Base-by-base conservation (phyloP, 2,113 vertebrate species). In the Eptesicus fuscus region DNA sequence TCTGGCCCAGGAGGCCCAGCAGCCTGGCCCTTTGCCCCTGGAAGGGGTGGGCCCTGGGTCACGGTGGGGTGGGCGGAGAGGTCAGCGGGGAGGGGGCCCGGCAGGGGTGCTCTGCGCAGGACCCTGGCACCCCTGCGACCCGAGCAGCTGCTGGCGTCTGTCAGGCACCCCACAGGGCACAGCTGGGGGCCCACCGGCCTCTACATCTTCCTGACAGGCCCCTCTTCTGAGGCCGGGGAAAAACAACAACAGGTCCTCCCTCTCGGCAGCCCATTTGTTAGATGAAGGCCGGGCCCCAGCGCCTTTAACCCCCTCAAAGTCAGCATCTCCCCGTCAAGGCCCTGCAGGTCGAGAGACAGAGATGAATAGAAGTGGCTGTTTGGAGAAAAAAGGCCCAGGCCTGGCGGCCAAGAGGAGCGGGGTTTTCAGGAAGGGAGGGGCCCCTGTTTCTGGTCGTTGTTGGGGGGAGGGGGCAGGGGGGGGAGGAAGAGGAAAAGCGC, bases 111-210 rank as follows among this genome's bases (percentile, higher is more conserved):
- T 69, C 82, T 12, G 32, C 0, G 4, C 9, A 0, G 0, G 93
- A 78, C 9, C 85, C 17, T 2, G 90, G 49, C 30, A 82, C 93
- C 95, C 88, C 10, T 0, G 96, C 42, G 61, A 91, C 96, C 76
- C 7, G 42, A 77, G 85, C 98, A 99, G 98, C 99, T 99, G 99
- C 98, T 85, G 87, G 98, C 94, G 98, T 99, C 99, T 98, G 95
- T 99, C 99, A 95, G 86, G 9, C 1, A 44, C 97, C 87, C 98
- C 42, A 95, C 93, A 14, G 98, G 97, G 73, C 56, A 23, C 94
- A 17, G 82, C 90, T 9, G 4, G 96, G 96, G 95, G 95, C 97
- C 98, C 76, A 96, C 97, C 98, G 98, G 95, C 97, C 98, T 97
- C 98, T 98, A 97, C 98, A 98, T 99, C 99, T 98, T 98, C 97